Percentiles rank a stretch among this genome's conserved stretches.
Evolutionary conservation across 2,797 vertebrate species (phyloP).

Genomic region (Acestrorhynchus altus): DNA sequence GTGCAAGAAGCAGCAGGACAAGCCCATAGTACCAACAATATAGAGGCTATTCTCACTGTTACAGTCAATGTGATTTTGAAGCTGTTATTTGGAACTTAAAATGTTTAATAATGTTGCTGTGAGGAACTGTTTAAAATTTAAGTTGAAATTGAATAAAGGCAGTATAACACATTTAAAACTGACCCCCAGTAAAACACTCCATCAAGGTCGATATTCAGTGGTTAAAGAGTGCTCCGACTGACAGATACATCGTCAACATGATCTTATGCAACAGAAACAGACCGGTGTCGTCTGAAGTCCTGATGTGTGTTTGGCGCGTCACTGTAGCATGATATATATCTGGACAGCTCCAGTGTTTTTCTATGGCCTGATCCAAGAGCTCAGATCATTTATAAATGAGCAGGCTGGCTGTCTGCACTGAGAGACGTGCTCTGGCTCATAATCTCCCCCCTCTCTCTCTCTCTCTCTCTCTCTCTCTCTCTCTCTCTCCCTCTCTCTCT

Average conservation of each 20-base stretch:
- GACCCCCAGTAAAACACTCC: neutral
- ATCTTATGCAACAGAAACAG: slow-evolving; percentile 49
- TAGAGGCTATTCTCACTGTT: too few species aligned
- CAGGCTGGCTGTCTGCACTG: slow-evolving; percentile 73
- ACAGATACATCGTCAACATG: slow-evolving; percentile 13
- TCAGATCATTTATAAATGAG: slow-evolving; percentile 84
- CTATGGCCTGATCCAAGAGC: slow-evolving; percentile 72
- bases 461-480: neutral
- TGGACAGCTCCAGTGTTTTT: slow-evolving; percentile 75
- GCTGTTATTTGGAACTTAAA: too few species aligned
- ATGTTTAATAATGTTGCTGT: too few species aligned
- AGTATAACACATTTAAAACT: neutral
- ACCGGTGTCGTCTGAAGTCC: slow-evolving; percentile 66
- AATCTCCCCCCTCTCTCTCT: slow-evolving; percentile 45
- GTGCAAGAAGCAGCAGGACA: too few species aligned
- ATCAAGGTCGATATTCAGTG: slow-evolving; percentile 11
- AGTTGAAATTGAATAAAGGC: neutral
- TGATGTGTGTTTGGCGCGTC: slow-evolving; percentile 69
- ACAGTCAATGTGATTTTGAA: too few species aligned
- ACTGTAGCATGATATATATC: slow-evolving; percentile 71
- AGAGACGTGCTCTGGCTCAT: slow-evolving; percentile 60
- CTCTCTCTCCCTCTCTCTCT: neutral
- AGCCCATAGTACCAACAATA: too few species aligned
- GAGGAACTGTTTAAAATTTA: too few species aligned
- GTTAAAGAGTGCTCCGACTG: slow-evolving; percentile 23